A percentile compares a stretch with the other conserved stretches of the same genome.
Conservation (phyloP, 1,140 invertebrate species). For the Arctopsyche grandis region DNA sequence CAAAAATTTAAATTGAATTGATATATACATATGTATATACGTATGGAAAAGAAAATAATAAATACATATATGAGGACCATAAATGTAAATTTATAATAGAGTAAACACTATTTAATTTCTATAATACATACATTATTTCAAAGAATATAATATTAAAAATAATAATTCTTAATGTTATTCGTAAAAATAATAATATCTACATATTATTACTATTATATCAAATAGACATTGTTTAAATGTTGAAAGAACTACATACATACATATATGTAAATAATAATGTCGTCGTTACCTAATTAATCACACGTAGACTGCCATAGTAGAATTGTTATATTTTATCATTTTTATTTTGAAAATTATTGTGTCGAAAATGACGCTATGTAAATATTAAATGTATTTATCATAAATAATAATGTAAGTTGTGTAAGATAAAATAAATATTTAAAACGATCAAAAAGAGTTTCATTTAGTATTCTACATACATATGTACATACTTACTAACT, state of each 20-base stretch:
- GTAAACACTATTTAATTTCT: no score
- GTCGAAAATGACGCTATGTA: neutral
- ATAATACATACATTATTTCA: no score
- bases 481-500: constrained; percentile 4
- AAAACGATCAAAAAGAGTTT: constrained; percentile 9
- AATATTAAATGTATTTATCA: constrained; percentile 25
- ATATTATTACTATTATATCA: neutral
- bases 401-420: constrained; percentile 31
- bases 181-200: neutral
- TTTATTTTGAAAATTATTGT: neutral
- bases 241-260: constrained; percentile 7
- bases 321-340: constrained; percentile 18
- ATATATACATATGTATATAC: no score
- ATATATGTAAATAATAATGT: constrained; percentile 28
- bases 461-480: no score
- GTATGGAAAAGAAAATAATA: no score
- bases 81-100: no score
- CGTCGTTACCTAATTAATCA: constrained; percentile 26
- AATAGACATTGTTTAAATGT: constrained; percentile 1
- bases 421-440: constrained; percentile 33
- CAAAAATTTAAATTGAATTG: no score
- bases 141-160: no score
- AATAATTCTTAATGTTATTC: neutral
- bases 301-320: constrained; percentile 43
- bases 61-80: no score